Conservation (phyloP, 2,113 vertebrate genomes). For the Xyrauchen texanus region DNA sequence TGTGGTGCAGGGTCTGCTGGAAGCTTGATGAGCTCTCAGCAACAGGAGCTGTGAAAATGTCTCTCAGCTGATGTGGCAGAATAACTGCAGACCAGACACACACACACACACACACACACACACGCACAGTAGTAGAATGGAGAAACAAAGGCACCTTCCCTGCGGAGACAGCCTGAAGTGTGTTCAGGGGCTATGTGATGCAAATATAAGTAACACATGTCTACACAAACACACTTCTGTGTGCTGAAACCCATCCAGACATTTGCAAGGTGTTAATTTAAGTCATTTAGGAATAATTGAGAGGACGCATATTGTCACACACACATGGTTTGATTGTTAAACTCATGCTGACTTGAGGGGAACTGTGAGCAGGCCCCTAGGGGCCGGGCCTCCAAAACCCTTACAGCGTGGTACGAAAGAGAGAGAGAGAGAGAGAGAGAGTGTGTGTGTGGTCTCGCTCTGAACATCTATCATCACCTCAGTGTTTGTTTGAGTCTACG, state of each 20-base stretch:
- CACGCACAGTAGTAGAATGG: conserved; percentile 16
- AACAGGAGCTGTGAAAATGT: conserved; percentile 71
- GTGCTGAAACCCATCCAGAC: background rate
- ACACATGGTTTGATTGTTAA: conserved; percentile 32
- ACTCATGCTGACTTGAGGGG: conserved; percentile 24
- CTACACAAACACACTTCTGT: conserved; percentile 25
- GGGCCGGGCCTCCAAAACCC: conserved; percentile 40
- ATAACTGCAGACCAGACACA: conserved; percentile 32
- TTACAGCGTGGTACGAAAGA: conserved; percentile 6
- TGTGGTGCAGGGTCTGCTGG: conserved; percentile 33
- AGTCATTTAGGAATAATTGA: conserved; percentile 12
- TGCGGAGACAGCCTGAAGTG: conserved; percentile 29
- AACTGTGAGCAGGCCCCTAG: conserved; percentile 37
- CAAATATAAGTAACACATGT: conserved; percentile 33
- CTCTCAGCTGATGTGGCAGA: conserved; percentile 61
- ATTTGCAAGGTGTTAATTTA: conserved; percentile 23
- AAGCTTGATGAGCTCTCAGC: conserved; percentile 67
- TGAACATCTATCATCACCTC: conserved; percentile 47
- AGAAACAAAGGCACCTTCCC: conserved; percentile 23
- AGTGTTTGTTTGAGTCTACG: conserved; percentile 43
- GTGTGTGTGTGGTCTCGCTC: conserved; percentile 45
- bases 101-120: conserved; percentile 38
- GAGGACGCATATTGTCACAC: background rate
- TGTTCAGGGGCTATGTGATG: conserved; percentile 36
- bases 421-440: conserved; percentile 38